phyloP scores from a whole-genome alignment of 2,888 invertebrate species.

The Orchestes rusci region DNA sequence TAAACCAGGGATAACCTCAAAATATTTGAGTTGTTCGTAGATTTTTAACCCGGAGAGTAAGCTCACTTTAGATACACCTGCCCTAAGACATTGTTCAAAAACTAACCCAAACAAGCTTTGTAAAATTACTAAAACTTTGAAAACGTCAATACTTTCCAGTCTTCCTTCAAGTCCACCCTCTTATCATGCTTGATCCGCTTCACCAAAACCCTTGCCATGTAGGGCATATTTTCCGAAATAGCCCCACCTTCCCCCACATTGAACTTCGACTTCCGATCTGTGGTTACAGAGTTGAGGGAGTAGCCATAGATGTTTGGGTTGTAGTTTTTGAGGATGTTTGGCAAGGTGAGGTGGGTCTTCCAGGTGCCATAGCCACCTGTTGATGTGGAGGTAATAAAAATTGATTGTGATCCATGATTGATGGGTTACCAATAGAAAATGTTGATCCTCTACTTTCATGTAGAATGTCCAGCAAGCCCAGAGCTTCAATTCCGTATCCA shows the following conservation, averaged over 20 bases:
- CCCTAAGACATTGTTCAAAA: too few species aligned
- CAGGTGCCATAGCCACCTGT: conserved; percentile 50
- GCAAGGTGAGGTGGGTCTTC: conserved; percentile 50
- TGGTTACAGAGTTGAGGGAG: conserved; percentile 45
- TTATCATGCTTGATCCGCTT: conserved; percentile 48
- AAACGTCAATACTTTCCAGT: conserved; percentile 65
- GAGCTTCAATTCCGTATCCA: conserved; percentile 57
- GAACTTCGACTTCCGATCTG: conserved; percentile 45
- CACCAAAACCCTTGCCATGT: conserved; percentile 50
- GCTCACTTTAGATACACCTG: too few species aligned
- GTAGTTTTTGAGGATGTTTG: conserved; percentile 56
- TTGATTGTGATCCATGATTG: background rate
- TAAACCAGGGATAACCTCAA: too few species aligned
- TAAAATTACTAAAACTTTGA: too few species aligned
- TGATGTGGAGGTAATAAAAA: conserved; percentile 3
- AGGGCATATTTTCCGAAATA: conserved; percentile 51
- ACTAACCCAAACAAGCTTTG: too few species aligned
- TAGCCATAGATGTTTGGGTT: conserved; percentile 59
- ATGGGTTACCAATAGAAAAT: conserved; percentile 28
- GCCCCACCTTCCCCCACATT: conserved; percentile 56
- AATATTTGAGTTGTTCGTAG: too few species aligned
- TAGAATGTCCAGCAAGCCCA: conserved; percentile 11
- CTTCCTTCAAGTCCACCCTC: conserved; percentile 48
- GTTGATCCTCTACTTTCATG: conserved; percentile 32
- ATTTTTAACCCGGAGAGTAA: too few species aligned